A percentile compares a stretch with the other conserved stretches of the same genome.
phyloP scores from a whole-genome alignment of 2,113 vertebrate genomes.

The Melanocharis versteri region DNA sequence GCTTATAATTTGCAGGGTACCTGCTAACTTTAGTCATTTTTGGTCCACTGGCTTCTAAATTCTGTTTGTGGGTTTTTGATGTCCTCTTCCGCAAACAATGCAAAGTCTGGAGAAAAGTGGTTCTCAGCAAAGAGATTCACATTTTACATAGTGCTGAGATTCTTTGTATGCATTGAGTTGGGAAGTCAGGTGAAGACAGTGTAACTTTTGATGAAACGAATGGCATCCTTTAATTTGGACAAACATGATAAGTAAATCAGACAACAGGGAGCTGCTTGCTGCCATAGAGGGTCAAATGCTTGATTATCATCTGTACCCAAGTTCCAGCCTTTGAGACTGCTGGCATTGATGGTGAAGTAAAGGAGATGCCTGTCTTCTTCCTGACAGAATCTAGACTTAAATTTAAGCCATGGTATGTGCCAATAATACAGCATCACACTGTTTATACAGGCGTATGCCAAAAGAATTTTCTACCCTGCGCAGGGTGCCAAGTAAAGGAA shows the following conservation, averaged over 20 bases:
- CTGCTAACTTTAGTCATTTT: neutral
- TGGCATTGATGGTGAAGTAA: neutral
- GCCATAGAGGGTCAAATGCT: neutral
- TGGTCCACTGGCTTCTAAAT: neutral
- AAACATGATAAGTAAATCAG: neutral
- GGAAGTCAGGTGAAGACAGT: neutral
- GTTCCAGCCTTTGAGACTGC: neutral
- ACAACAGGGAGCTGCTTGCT: neutral
- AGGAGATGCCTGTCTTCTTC: neutral
- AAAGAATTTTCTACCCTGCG: neutral
- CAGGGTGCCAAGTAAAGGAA: neutral
- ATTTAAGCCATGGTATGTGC: neutral
- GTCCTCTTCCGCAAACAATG: neutral
- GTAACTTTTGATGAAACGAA: neutral
- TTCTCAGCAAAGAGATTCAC: neutral
- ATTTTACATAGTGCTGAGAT: neutral
- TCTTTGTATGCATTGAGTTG: neutral
- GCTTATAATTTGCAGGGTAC: neutral
- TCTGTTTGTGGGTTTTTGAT: neutral
- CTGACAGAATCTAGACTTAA: neutral
- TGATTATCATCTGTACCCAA: neutral
- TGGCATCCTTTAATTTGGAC: neutral
- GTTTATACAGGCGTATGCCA: neutral
- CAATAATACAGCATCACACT: neutral
- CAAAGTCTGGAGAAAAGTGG: neutral